Percentiles rank a stretch among this genome's conserved stretches.
phyloP scores from a whole-genome alignment of 2,113 vertebrate genomes.

The Synchiropus splendidus region DNA sequence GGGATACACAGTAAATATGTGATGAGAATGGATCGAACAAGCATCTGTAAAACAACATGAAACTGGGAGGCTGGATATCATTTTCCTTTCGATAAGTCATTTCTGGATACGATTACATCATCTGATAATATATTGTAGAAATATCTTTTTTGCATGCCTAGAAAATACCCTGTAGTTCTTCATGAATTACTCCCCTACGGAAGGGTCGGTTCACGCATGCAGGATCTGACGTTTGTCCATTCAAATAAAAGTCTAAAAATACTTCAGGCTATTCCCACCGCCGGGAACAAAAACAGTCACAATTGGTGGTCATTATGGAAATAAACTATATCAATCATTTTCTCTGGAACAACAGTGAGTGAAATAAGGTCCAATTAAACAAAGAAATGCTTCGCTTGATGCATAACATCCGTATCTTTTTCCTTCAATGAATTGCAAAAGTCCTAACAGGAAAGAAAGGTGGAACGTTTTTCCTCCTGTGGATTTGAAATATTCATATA shows the following conservation, averaged over 20 bases:
- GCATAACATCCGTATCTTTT: too few species aligned
- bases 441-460: too few species aligned
- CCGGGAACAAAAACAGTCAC: constrained; percentile 8
- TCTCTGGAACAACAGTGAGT: too few species aligned
- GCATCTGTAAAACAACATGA: constrained; percentile 17
- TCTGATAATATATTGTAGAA: constrained; percentile 41
- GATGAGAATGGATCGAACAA: constrained; percentile 27
- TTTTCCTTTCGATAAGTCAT: constrained; percentile 26
- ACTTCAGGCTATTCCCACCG: neutral
- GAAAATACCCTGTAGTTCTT: constrained; percentile 70
- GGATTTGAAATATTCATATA: constrained; percentile 30
- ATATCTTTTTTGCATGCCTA: constrained; percentile 56
- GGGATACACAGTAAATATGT: constrained; percentile 33
- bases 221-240: constrained; percentile 25
- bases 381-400: too few species aligned
- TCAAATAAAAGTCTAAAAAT: constrained; percentile 6
- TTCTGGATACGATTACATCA: constrained; percentile 18
- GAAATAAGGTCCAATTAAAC: too few species aligned
- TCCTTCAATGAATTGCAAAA: too few species aligned
- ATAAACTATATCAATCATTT: too few species aligned
- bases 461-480: constrained; percentile 17
- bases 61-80: constrained; percentile 12
- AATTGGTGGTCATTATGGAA: too few species aligned
- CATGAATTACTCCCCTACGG: constrained; percentile 24
- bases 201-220: constrained; percentile 41